Evolutionary conservation across 2,113 vertebrate genomes (phyloP), one percentile per base, ranked within the genome.

Genomic region (Leptobrachium ailaonicum): DNA sequence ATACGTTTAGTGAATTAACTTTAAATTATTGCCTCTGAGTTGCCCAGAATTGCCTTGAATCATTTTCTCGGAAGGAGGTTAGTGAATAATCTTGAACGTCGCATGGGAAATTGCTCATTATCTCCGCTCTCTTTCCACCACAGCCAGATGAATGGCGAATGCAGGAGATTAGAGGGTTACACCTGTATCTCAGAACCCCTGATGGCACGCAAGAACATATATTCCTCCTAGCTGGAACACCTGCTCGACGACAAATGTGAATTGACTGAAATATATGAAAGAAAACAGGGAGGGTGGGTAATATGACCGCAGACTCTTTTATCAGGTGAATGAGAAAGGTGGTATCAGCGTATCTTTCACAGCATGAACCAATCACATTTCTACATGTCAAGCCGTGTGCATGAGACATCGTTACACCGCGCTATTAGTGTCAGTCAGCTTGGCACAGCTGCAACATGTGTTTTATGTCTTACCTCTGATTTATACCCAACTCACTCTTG

Each of bases 391-490:
- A 43, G 56, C 40, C 71, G n/a, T 45, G 54, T 20, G 56, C 67
- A 71, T 44, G 53, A 78, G 76, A 60, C 67, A 78, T 78, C 76
- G 42, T 66, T 70, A 62, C 71, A 69, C 54, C 7, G 75, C 66
- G 43, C 54, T 77, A 78, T 78, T 71, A 71, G 67, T 71, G 76
- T 71, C 76, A 71, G 66, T 78, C 76, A 70, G 54, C 41, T 14
- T 13, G 2, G 42, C 66, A 43, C 66, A 77, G 76, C 76, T 71
- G 76, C 67, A 62, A 62, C 76, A 78, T 78, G 56, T 78, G 66
- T 62, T 70, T 63, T 32, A 13, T 71, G 76, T 78, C 58, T 62
- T 45, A 71, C 56, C 14, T 70, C 43, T 78, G 76, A 78, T 78
- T 78, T 78, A 71, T 62, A 71, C 32, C 12, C 41, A 43, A 45